Evolutionary conservation across 2,797 vertebrate species (phyloP).

Genomic region (Acestrorhynchus altus): DNA sequence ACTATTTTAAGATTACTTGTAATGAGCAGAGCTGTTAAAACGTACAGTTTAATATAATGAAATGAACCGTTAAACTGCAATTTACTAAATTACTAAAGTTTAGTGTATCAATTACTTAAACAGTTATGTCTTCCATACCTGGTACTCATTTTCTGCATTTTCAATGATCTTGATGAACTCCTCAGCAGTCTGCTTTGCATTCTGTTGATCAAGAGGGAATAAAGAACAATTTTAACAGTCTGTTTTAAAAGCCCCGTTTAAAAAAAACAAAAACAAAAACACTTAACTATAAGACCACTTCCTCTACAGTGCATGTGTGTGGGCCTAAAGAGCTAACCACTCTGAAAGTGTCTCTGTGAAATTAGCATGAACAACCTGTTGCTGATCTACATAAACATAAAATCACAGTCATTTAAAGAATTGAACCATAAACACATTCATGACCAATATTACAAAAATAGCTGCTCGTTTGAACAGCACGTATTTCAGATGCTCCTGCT

Average conservation of each 20-base stretch:
- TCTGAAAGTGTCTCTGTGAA: not conserved
- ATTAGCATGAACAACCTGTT: not conserved
- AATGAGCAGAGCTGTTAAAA: not conserved
- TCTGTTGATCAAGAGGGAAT: slow-evolving; percentile 71
- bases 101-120: not conserved
- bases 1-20: not conserved
- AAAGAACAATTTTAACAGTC: not conserved
- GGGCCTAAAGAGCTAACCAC: not conserved
- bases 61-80: not conserved
- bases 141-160: slow-evolving; percentile 91
- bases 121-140: slow-evolving; percentile 76
- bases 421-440: too few species aligned
- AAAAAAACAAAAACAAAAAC: not conserved
- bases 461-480: not conserved
- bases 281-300: not conserved
- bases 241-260: too few species aligned
- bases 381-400: not conserved
- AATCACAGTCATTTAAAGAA: not conserved
- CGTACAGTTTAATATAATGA: not conserved
- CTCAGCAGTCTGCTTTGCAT: slow-evolving; percentile 91
- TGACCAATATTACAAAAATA: not conserved
- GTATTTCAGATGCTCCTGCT: not conserved
- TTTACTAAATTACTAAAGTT: not conserved
- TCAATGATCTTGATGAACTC: slow-evolving; percentile 94
- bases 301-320: not conserved